Percentiles rank a stretch among this genome's conserved stretches.
Evolutionary conservation across 2,797 vertebrate genomes (phyloP).

Genomic region (Ptychobarbus kaznakovi): DNA sequence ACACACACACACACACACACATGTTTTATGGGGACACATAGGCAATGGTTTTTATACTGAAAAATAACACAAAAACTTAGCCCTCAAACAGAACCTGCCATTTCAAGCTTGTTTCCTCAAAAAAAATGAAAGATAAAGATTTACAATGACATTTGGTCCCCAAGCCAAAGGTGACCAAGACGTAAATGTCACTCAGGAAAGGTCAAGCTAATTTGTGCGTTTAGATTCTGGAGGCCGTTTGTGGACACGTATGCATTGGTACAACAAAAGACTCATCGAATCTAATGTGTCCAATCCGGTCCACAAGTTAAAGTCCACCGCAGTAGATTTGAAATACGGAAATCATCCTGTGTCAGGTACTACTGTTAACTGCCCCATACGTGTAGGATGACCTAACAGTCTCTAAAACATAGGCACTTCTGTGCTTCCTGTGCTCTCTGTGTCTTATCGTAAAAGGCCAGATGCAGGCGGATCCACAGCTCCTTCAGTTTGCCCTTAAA

Average conservation of each 20-base stretch:
- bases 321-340: not conserved
- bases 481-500: constrained; percentile 20
- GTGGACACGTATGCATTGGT: not conserved
- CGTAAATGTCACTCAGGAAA: constrained; percentile 10
- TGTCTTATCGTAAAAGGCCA: constrained; percentile 60
- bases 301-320: not conserved
- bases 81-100: not conserved
- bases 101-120: too few relatives aligned
- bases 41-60: too few relatives aligned
- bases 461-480: constrained; percentile 42
- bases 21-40: too few relatives aligned
- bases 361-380: constrained; percentile 23
- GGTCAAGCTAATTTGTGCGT: constrained; percentile 14
- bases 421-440: constrained; percentile 13
- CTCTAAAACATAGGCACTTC: constrained; percentile 51
- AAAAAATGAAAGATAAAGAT: too few relatives aligned
- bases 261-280: not conserved
- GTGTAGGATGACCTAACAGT: not conserved
- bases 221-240: not conserved
- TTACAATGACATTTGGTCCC: too few relatives aligned
- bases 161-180: constrained; percentile 3
- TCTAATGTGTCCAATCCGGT: not conserved
- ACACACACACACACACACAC: not conserved
- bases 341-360: not conserved
- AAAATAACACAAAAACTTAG: not conserved